These are phyloP conservation scores for Sialis lutaria DNA, from an alignment of 2,888 invertebrate genomes.

Conservation along the genomic window DNA sequence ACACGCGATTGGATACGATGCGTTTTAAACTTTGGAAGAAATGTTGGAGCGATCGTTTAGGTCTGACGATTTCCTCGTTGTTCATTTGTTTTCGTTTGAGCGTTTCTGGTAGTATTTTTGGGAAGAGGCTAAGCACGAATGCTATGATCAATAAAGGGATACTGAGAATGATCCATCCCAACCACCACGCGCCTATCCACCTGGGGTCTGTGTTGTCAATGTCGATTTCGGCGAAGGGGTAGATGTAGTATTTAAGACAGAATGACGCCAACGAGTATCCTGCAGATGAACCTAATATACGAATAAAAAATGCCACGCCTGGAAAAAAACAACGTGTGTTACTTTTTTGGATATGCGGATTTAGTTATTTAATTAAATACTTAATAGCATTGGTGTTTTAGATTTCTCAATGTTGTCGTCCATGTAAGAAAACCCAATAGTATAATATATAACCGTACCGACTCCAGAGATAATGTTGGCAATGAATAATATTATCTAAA, in stretches of 20 bases:
- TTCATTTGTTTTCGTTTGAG: constrained; percentile 31
- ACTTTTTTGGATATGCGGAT: constrained; percentile 45
- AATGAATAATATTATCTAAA: too few species aligned
- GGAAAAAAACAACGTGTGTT: too few species aligned
- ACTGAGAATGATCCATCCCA: constrained; percentile 51
- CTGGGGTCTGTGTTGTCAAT: constrained; percentile 49
- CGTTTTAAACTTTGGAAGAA: constrained; percentile 45
- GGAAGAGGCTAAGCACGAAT: constrained; percentile 45
- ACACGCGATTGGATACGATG: constrained; percentile 43
- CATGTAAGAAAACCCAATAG: too few species aligned
- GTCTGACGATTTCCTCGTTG: constrained; percentile 4
- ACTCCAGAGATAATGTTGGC: too few species aligned
- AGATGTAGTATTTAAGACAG: constrained; percentile 45
- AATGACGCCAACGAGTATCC: constrained; percentile 48
- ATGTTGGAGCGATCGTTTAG: constrained; percentile 28
- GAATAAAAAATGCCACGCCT: constrained; percentile 47
- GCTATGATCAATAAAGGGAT: constrained; percentile 38
- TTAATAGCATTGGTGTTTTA: too few species aligned
- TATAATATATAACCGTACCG: too few species aligned
- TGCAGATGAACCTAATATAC: constrained; percentile 50
- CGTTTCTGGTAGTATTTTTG: constrained; percentile 47
- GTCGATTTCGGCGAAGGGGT: constrained; percentile 42
- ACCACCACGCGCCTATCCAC: constrained; percentile 73
- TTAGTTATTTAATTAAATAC: constrained; percentile 21
- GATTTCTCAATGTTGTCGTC: too few species aligned